Percentiles rank a stretch among this genome's conserved stretches.
phyloP scores from a whole-genome alignment of 2,113 vertebrate genomes.

The human region DNA sequence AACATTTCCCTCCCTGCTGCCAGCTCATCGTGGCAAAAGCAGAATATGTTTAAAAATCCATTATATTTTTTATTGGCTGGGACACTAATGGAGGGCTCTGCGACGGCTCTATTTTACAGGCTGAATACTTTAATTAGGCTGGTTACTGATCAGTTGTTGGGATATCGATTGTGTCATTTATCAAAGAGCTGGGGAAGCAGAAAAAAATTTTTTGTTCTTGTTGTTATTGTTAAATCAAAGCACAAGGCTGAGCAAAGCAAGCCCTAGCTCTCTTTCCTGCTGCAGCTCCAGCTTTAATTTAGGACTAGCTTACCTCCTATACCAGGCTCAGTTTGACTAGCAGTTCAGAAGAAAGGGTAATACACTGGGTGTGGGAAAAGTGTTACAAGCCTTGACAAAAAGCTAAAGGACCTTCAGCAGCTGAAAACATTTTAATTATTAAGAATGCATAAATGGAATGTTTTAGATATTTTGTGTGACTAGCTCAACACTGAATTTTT shows the following conservation, averaged over 20 bases:
- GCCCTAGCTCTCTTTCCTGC: not conserved
- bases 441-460: not conserved
- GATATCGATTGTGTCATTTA: conserved; percentile 88
- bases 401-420: not conserved
- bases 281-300: not conserved
- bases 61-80: conserved; percentile 88
- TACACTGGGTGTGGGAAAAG: not conserved
- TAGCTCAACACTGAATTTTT: not conserved
- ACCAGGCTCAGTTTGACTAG: not conserved
- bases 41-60: conserved; percentile 85
- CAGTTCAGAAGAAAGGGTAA: not conserved
- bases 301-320: not conserved
- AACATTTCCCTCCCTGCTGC: conserved; percentile 69
- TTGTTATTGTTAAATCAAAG: conserved; percentile 81
- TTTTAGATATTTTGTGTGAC: conserved; percentile 42
- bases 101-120: conserved; percentile 87
- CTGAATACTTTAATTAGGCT: conserved; percentile 87
- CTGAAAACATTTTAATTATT: conserved; percentile 17
- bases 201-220: conserved; percentile 55
- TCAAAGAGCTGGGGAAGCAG: conserved; percentile 82
- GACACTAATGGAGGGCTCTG: conserved; percentile 88
- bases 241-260: conserved; percentile 9
- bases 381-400: not conserved
- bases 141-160: conserved; percentile 87
- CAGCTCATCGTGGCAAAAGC: conserved; percentile 74